Percentiles rank a stretch among this genome's conserved stretches.
Evolutionary conservation across 2,888 invertebrate genomes (phyloP).

Genomic region (Agonum fuliginosum): DNA sequence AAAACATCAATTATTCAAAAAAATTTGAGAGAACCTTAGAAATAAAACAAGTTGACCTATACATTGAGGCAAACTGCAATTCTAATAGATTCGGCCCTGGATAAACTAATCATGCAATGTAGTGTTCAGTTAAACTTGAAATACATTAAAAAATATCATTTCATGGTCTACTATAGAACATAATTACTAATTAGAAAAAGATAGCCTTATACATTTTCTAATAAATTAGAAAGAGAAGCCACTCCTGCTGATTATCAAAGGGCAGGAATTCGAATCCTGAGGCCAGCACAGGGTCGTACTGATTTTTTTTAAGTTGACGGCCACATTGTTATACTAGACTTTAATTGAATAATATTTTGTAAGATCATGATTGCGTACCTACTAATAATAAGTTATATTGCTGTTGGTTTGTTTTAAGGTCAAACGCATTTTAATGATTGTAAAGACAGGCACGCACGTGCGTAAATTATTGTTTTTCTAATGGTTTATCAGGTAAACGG

Average conservation of each 20-base stretch:
- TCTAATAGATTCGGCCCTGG: constrained; percentile 36
- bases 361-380: not conserved
- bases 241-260: not conserved
- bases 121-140: constrained; percentile 3
- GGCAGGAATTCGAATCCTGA: constrained; percentile 3
- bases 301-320: constrained; percentile 1
- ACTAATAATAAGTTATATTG: not conserved
- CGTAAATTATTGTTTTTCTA: not conserved
- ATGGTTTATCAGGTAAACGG: not conserved
- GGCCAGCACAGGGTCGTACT: not conserved
- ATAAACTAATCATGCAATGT: not conserved
- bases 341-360: not conserved
- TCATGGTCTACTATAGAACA: not conserved
- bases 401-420: not conserved
- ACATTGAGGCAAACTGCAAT: constrained; percentile 19
- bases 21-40: not conserved
- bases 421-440: constrained; percentile 5
- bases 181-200: not conserved
- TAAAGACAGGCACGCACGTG: no score
- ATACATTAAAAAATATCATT: not conserved
- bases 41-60: constrained; percentile 7
- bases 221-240: not conserved
- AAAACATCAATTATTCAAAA: not conserved
- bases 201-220: not conserved
- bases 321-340: not conserved